Base-by-base conservation (phyloP, 2,888 invertebrate species). In the Leptopterna dolabrata region DNA sequence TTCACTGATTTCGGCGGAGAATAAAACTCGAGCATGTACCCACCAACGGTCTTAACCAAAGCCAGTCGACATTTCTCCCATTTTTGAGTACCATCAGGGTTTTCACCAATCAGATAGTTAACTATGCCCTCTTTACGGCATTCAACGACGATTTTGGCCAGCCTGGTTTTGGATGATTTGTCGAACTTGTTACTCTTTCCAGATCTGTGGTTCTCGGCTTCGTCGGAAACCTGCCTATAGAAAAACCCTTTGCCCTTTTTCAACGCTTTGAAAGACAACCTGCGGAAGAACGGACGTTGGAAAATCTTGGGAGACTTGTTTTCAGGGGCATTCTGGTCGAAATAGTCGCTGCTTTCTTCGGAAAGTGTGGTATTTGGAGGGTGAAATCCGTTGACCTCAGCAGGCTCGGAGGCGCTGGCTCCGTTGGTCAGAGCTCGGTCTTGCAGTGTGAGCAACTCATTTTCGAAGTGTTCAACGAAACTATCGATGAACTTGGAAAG, bases 21-120 rank as follows among this genome's bases (percentile, higher is more conserved):
- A 92, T 98, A 99, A 92, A 99, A 98, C 92, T 99, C 98, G 87
- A 99, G 92, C 95, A 97, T 97, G 91, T 97, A 98, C 63, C 98
- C 98, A 86, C 97, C 98, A 30, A 96, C 96, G 30, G 98, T 97
- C 92, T 97, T 97, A 11, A 98, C 96, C 86, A 99, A 93, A 0
- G 97, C 97, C 90, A 99, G 92, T 90, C 97, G 94, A 91, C 98
- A 98, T 92, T 96, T 96, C 91, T 98, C 98, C 98, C 98, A 99
- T 92, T 97, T 97, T 88, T 96, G 96, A 19, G 96, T 96, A 11
- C 95, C 94, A 92, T 98, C 98, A 86, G 96, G 92, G 91, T 97
- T 97, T 91, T 98, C 98, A 0, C 97, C 97, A 87, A 97, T 96
- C 90, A 98, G 93, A 92, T 97, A 97, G 93, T 97, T 97, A 11